Evolutionary conservation across 2,888 invertebrate species (phyloP).

Genomic region (Amiota mariae): DNA sequence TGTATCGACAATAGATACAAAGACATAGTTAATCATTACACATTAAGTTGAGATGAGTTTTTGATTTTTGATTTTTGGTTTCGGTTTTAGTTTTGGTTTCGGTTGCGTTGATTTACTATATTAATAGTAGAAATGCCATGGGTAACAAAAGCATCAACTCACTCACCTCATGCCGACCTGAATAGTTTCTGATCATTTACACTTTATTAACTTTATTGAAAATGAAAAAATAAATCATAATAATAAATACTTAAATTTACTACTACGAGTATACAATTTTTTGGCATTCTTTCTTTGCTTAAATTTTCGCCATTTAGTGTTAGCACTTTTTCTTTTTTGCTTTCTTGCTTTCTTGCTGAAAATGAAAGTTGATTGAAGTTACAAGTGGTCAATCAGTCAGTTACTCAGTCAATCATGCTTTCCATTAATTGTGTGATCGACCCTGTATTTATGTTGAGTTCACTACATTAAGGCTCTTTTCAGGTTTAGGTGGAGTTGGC

Average conservation of each 20-base stretch:
- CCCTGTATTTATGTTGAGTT: too few species aligned
- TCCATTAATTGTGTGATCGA: background rate
- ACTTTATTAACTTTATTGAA: conserved; percentile 51
- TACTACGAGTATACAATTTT: too few species aligned
- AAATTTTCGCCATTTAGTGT: conserved; percentile 4
- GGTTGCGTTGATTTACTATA: too few species aligned
- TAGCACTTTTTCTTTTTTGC: background rate
- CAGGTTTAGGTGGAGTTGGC: too few species aligned
- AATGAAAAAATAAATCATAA: background rate
- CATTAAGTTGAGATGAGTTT: conserved; percentile 14
- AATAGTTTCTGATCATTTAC: conserved; percentile 17
- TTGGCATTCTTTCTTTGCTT: background rate
- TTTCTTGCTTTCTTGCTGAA: conserved; percentile 44
- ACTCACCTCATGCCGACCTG: too few species aligned
- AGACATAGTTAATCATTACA: background rate
- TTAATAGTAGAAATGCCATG: too few species aligned
- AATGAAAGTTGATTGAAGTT: conserved; percentile 53
- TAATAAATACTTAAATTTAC: too few species aligned
- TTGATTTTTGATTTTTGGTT: background rate
- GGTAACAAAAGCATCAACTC: too few species aligned
- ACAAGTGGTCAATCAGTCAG: conserved; percentile 1
- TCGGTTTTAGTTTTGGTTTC: too few species aligned
- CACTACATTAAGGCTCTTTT: too few species aligned
- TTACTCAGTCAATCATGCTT: background rate
- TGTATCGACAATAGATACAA: too few species aligned